phyloP scores from a whole-genome alignment of 2,888 invertebrate genomes.

The Mythimna vitellina region DNA sequence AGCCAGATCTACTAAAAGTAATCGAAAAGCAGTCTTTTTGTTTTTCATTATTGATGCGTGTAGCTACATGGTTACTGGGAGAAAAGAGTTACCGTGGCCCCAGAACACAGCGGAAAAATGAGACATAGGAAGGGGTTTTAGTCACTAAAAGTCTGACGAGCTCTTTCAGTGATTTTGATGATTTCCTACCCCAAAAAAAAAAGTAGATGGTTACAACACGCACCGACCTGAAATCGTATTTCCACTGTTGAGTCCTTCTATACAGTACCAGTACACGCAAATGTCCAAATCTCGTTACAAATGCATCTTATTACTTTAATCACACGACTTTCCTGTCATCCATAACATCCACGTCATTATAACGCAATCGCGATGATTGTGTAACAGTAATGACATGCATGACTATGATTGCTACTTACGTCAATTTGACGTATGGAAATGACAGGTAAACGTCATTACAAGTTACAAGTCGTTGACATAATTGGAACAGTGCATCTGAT shows the following conservation, averaged over 20 bases:
- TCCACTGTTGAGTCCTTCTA: neutral
- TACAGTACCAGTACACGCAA: no score
- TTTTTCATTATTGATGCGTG: neutral
- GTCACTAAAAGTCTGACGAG: no score
- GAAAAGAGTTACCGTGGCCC: no score
- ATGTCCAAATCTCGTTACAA: neutral
- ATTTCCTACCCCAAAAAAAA: no score
- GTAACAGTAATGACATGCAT: conserved; percentile 31
- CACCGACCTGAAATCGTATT: neutral
- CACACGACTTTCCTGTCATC: conserved; percentile 6
- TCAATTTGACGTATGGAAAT: conserved; percentile 17
- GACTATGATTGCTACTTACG: conserved; percentile 24
- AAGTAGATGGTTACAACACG: no score
- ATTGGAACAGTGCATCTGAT: conserved; percentile 10
- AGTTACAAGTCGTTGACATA: conserved; percentile 18
- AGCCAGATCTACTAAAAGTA: neutral
- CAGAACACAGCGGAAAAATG: no score
- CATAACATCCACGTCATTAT: conserved; percentile 7
- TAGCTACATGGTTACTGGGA: neutral
- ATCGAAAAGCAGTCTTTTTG: no score
- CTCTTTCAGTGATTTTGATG: no score
- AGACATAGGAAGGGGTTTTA: no score
- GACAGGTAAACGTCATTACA: conserved; percentile 3
- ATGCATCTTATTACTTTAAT: conserved; percentile 6
- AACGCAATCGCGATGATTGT: conserved; percentile 24